Base-by-base conservation (phyloP, 2,888 invertebrate genomes). In the Athripsodes cinereus region DNA sequence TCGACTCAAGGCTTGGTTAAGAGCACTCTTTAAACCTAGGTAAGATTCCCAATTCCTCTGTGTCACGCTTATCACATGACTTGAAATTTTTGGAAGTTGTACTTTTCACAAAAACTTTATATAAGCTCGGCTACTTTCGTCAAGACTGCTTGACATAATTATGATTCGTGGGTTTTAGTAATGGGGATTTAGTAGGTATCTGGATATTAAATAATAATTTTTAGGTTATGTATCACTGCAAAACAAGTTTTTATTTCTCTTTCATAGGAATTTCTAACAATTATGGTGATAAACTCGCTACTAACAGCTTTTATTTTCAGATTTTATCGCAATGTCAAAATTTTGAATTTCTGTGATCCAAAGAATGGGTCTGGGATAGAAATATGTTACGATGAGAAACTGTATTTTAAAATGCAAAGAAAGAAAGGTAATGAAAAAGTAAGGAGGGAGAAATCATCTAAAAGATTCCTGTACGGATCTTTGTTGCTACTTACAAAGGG, bases 401-500 rank as follows among this genome's bases (percentile, higher is more conserved):
- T 31, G n/a, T 26, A 26, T 11, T 3, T 5, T 5, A 50, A 50
- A 20, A 3, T 66, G 56, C 1, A 70, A 16, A 11, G 18, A 10
- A 48, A 47, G 13, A 66, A 65, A 74, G 65, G 67, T 67, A 63
- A 63, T 70, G 40, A 65, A 61, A 40, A 69, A 64, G n/a, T 19
- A 19, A 35, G 22, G 16, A 19, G 3, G 2, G 8, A 3, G 11
- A 20, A 10, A 10, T 20, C 19, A 60, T n/a, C n/a, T n/a, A 85
- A 84, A 65, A 74, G 83, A 59, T 81, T 90, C 21, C 82, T 88
- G 74, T 83, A 74, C 68, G 91, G 92, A 0, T 84, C 89, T 0
- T 72, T 92, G 18, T 69, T 93, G 0, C 83, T 88, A 57, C 84
- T 94, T 51, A 87, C 89, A 0, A 73, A 72, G 22, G 83, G 88